These are phyloP conservation scores for Elmis aenea DNA, from an alignment of 2,888 invertebrate species.

Conservation along the genomic window DNA sequence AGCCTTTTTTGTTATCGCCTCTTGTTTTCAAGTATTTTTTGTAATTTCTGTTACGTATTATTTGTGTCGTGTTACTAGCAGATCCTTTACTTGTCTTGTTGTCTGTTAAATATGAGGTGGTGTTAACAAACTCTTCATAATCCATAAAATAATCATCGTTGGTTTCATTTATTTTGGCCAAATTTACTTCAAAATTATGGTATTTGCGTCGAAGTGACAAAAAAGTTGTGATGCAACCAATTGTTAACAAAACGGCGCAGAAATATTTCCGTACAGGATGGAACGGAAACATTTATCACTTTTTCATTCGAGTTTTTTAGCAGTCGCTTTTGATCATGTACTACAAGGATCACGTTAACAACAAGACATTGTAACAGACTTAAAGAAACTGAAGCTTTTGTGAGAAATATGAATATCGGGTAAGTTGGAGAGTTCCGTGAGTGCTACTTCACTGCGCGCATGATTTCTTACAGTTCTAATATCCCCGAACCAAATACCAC, in stretches of 20 bases:
- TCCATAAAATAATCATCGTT: too few species aligned
- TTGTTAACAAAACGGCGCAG: constrained; percentile 32
- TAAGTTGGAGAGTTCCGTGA: constrained; percentile 28
- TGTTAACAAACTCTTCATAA: too few species aligned
- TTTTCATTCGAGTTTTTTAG: too few species aligned
- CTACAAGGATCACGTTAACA: too few species aligned
- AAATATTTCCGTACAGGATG: constrained; percentile 31
- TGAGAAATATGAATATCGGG: constrained; percentile 24
- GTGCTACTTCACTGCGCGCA: constrained; percentile 36
- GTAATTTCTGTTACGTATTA: constrained; percentile 6
- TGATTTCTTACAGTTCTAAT: constrained; percentile 28
- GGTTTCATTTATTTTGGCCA: not conserved
- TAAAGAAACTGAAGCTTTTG: constrained; percentile 21
- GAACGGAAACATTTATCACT: constrained; percentile 8
- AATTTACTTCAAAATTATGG: too few species aligned
- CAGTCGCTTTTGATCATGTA: too few species aligned
- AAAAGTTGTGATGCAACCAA: constrained; percentile 29
- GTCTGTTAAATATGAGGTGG: too few species aligned
- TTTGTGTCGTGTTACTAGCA: not conserved
- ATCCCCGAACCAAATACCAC: constrained; percentile 15
- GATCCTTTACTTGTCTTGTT: too few species aligned
- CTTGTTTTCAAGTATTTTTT: constrained; percentile 9
- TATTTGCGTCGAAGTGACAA: constrained; percentile 18
- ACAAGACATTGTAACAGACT: constrained; percentile 11
- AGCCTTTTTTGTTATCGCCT: constrained; percentile 50